Percentiles rank a stretch among this genome's conserved stretches.
Conservation (phyloP, 2,113 vertebrate genomes). For the Labeo rohita region DNA sequence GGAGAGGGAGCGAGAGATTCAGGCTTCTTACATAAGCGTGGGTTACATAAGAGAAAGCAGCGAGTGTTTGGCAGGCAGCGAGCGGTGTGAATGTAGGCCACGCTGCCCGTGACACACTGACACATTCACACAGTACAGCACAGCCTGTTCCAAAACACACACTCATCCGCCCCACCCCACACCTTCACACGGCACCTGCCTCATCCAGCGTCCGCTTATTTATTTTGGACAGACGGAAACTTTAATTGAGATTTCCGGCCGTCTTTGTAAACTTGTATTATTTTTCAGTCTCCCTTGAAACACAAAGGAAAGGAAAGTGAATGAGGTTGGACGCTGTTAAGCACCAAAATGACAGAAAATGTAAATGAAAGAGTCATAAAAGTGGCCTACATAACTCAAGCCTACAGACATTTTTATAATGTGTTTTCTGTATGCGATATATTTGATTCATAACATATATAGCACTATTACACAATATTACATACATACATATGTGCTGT, state of each 20-base stretch:
- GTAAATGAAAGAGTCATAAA: neutral
- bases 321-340: neutral
- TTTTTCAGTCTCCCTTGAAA: neutral
- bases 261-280: neutral
- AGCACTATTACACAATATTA: too few species aligned
- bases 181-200: neutral
- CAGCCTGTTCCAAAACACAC: conserved; percentile 49
- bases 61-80: conserved; percentile 22
- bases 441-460: neutral
- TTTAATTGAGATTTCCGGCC: neutral
- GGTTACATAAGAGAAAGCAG: conserved; percentile 53
- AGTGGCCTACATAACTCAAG: neutral
- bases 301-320: neutral
- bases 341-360: neutral
- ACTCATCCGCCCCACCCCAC: neutral
- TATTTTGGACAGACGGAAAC: neutral
- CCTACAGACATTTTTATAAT: neutral
- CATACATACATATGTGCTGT: too few species aligned
- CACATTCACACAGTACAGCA: conserved; percentile 45
- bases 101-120: conserved; percentile 29
- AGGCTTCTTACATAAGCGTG: conserved; percentile 55
- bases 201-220: neutral
- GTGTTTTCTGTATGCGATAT: neutral
- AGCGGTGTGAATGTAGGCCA: conserved; percentile 51
- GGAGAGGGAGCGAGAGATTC: neutral